Evolutionary conservation across 2,888 invertebrate genomes (phyloP).

Genomic region (Lepidonotus clava): DNA sequence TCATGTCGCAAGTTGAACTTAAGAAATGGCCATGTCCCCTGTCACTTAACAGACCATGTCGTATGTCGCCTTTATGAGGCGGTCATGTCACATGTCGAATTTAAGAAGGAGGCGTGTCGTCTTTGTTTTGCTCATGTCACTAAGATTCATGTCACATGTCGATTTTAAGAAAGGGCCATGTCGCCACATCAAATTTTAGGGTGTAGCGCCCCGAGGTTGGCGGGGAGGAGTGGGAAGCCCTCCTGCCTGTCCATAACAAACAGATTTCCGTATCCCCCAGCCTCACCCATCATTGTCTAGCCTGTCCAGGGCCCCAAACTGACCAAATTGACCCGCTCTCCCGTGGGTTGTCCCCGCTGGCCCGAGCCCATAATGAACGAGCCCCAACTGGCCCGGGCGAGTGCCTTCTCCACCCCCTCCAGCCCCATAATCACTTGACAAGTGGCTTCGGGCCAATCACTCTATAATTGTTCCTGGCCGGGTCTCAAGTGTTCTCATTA

Average conservation of each 20-base stretch:
- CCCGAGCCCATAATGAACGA: neutral
- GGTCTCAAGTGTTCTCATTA: conserved; percentile 16
- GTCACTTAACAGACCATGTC: too few relatives aligned
- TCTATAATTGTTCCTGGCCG: conserved; percentile 19
- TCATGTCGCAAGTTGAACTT: too few relatives aligned
- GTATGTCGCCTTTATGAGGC: too few relatives aligned
- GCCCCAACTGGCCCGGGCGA: neutral
- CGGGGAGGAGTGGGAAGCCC: too few relatives aligned
- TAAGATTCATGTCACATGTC: too few relatives aligned
- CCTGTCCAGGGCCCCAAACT: neutral
- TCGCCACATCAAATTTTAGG: too few relatives aligned
- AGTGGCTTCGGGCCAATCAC: neutral
- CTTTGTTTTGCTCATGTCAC: too few relatives aligned
- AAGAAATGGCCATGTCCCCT: too few relatives aligned
- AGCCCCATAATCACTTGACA: neutral
- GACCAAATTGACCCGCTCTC: conserved; percentile 2
- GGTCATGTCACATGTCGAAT: too few relatives aligned
- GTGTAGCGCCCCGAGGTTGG: too few relatives aligned
- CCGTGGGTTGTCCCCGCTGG: neutral
- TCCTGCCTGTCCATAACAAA: neutral
- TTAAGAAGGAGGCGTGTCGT: too few relatives aligned
- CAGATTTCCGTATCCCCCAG: neutral
- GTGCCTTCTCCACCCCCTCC: neutral
- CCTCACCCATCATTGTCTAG: neutral
- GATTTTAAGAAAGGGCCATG: too few relatives aligned